Conservation (phyloP, 1,140 invertebrate species). For the Drosophila nigromelanica region DNA sequence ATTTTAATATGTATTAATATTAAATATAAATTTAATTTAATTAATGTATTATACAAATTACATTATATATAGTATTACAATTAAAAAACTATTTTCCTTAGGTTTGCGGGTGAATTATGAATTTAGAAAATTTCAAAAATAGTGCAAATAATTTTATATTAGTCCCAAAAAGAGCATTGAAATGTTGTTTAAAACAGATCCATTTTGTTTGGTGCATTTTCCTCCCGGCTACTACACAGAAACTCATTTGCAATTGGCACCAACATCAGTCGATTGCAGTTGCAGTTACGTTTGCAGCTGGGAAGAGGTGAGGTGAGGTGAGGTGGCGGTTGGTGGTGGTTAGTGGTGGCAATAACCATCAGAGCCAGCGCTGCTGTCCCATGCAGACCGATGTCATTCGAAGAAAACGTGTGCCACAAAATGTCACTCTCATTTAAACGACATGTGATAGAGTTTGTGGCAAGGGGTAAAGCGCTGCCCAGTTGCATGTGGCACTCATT, state of each 20-base stretch:
- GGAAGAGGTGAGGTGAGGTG: neutral
- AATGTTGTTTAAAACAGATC: slow-evolving; percentile 3
- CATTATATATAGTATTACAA: no score
- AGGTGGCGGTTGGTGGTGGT: slow-evolving; percentile 30
- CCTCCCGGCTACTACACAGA: slow-evolving; percentile 38
- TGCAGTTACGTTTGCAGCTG: slow-evolving; percentile 30
- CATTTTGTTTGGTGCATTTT: slow-evolving; percentile 1
- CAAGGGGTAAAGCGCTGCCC: slow-evolving; percentile 11
- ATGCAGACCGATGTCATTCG: slow-evolving; percentile 6
- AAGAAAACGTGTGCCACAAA: slow-evolving; percentile 69
- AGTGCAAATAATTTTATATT: no score
- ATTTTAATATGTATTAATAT: no score
- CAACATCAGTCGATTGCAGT: slow-evolving; percentile 36
- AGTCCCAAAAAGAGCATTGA: slow-evolving; percentile 8
- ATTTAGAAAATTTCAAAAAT: no score
- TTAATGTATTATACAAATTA: no score
- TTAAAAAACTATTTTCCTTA: no score
- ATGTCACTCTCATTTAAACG: slow-evolving; percentile 71
- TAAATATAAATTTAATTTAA: no score
- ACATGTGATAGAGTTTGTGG: slow-evolving; percentile 5
- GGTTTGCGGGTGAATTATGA: no score
- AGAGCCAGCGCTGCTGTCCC: slow-evolving; percentile 22
- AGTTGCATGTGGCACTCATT: slow-evolving; percentile 32
- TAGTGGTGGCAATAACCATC: slow-evolving; percentile 38
- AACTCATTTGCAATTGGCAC: slow-evolving; percentile 75